These are phyloP conservation scores for Poeciliopsis occidentalis DNA, from an alignment of 2,113 vertebrate species.

Conservation along the genomic window DNA sequence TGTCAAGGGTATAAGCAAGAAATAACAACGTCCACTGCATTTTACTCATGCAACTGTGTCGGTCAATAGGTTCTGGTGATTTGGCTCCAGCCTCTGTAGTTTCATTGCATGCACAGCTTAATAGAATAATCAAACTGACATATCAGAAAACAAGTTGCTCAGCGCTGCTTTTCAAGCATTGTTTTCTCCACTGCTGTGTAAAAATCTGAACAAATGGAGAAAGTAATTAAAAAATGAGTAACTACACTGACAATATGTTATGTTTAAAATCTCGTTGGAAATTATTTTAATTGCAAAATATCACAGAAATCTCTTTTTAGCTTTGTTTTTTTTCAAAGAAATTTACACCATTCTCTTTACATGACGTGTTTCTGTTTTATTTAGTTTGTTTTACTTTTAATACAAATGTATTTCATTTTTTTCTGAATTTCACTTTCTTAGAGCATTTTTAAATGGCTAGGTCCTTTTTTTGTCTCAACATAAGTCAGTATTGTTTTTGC, in stretches of 20 bases:
- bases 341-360: too few species aligned
- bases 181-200: conserved; percentile 4
- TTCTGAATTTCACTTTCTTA: too few species aligned
- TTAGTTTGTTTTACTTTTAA: background rate
- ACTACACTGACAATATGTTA: background rate
- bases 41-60: conserved; percentile 24
- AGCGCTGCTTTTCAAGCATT: background rate
- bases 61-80: conserved; percentile 17
- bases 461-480: too few species aligned
- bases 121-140: conserved; percentile 17
- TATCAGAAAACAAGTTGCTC: conserved; percentile 16
- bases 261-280: background rate
- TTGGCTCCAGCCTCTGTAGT: conserved; percentile 17
- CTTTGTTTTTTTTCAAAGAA: too few species aligned
- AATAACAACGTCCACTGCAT: conserved; percentile 9
- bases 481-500: too few species aligned
- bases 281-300: too few species aligned
- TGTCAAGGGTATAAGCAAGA: conserved; percentile 8
- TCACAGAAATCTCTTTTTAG: too few species aligned
- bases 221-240: background rate
- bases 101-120: conserved; percentile 5
- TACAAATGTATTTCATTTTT: too few species aligned
- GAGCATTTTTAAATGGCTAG: too few species aligned
- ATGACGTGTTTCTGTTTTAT: background rate
- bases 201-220: background rate